Conservation (phyloP, 2,888 invertebrate species). For the Drosophila limbata region DNA sequence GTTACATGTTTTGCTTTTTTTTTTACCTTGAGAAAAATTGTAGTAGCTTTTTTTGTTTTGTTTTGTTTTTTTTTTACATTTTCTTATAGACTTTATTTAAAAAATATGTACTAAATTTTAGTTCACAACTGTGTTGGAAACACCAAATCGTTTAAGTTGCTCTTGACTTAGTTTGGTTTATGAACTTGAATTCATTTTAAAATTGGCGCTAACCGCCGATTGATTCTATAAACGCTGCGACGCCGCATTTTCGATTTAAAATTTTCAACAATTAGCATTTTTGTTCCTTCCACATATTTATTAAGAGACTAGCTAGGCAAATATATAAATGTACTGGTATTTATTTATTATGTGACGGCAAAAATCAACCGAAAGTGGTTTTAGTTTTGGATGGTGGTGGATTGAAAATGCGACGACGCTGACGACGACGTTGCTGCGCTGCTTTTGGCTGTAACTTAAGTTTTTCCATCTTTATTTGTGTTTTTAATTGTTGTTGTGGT, state of each 20-base stretch:
- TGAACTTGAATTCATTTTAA: slow-evolving; percentile 59
- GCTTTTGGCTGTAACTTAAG: slow-evolving; percentile 33
- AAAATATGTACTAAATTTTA: slow-evolving; percentile 81
- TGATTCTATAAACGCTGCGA: slow-evolving; percentile 33
- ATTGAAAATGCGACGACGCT: slow-evolving; percentile 30
- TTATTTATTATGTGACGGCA: slow-evolving; percentile 18
- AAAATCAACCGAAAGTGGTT: slow-evolving; percentile 17
- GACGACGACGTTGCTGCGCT: slow-evolving; percentile 24
- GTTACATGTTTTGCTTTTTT: slow-evolving; percentile 60
- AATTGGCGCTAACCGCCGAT: slow-evolving; percentile 49
- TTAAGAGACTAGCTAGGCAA: slow-evolving; percentile 61
- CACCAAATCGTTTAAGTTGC: slow-evolving; percentile 76
- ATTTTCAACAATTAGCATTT: slow-evolving; percentile 27
- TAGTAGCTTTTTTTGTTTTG: slow-evolving; percentile 62
- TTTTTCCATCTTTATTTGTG: slow-evolving; percentile 20
- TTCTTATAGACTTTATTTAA: slow-evolving; percentile 59
- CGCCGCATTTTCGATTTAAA: slow-evolving; percentile 22
- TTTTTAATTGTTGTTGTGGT: slow-evolving; percentile 25
- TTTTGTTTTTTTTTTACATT: slow-evolving; percentile 40
- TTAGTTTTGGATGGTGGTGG: background rate
- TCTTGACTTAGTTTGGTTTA: slow-evolving; percentile 77
- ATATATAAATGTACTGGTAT: slow-evolving; percentile 9
- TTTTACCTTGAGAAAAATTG: slow-evolving; percentile 70
- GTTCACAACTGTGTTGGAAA: slow-evolving; percentile 81
- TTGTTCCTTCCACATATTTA: slow-evolving; percentile 33